Conservation (phyloP, 2,888 invertebrate genomes). For the Sycophila texana region DNA sequence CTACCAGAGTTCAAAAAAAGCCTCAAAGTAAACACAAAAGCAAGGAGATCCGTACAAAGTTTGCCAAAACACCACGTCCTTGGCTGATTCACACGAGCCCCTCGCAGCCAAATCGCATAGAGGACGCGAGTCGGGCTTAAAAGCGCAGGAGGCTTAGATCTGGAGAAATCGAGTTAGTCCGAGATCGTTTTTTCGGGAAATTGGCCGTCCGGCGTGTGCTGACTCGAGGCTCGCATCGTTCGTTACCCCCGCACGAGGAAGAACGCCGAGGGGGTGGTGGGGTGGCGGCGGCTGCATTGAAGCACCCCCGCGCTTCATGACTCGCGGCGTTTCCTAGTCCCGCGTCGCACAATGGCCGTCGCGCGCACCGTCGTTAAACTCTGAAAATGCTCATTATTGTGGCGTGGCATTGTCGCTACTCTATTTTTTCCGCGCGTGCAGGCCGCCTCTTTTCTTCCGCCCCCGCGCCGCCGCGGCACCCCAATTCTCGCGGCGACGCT, state of each 20-base stretch:
- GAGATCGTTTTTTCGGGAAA: constrained; percentile 2
- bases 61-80: no score
- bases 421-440: constrained; percentile 46
- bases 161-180: no score
- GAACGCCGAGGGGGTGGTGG: no score
- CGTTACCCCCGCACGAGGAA: no score
- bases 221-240: background rate
- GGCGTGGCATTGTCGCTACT: constrained; percentile 43
- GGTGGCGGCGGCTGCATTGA: no score
- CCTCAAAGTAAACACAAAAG: no score
- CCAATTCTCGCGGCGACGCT: background rate
- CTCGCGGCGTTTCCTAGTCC: constrained; percentile 35
- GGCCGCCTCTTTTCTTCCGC: constrained; percentile 19
- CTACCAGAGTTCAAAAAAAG: no score
- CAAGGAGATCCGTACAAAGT: no score
- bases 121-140: no score
- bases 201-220: constrained; percentile 1
- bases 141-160: no score
- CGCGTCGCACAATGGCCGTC: constrained; percentile 56
- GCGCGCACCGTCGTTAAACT: constrained; percentile 60
- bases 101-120: background rate
- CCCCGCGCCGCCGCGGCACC: background rate
- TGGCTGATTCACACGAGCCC: no score
- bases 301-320: background rate
- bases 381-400: constrained; percentile 64